Evolutionary conservation across 2,113 vertebrate species (phyloP).

Genomic region (Vidua chalybeata): DNA sequence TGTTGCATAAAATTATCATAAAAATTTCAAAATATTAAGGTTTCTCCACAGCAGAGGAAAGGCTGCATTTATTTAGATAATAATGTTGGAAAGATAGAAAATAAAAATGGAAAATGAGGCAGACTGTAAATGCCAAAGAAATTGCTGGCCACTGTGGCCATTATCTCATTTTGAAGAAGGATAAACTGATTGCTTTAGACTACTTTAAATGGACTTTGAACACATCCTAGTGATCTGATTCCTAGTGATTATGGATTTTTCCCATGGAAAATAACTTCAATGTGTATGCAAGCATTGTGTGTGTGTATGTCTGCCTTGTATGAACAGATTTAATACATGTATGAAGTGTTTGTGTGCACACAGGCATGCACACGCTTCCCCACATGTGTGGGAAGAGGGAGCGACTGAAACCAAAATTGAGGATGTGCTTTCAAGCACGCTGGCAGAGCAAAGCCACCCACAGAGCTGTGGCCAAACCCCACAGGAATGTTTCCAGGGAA

Average conservation of each 20-base stretch:
- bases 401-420: rapidly evolving
- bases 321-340: rapidly evolving
- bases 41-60: not conserved
- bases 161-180: not conserved
- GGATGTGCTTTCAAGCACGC: not conserved
- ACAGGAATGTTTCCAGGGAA: not conserved
- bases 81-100: not conserved
- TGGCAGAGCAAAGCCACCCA: not conserved
- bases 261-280: not conserved
- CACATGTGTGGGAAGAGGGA: rapidly evolving
- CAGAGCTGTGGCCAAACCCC: not conserved
- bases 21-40: not conserved
- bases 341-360: not conserved
- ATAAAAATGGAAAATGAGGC: not conserved
- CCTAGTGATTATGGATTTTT: rapidly evolving
- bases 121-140: not conserved
- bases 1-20: not conserved
- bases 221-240: not conserved
- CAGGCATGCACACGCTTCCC: rapidly evolving
- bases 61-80: not conserved
- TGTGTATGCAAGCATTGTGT: not conserved
- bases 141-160: not conserved
- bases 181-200: not conserved
- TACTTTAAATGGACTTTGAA: not conserved
- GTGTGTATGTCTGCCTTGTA: not conserved